Conservation (phyloP, 2,888 invertebrate species). For the Mylabris sibirica region DNA sequence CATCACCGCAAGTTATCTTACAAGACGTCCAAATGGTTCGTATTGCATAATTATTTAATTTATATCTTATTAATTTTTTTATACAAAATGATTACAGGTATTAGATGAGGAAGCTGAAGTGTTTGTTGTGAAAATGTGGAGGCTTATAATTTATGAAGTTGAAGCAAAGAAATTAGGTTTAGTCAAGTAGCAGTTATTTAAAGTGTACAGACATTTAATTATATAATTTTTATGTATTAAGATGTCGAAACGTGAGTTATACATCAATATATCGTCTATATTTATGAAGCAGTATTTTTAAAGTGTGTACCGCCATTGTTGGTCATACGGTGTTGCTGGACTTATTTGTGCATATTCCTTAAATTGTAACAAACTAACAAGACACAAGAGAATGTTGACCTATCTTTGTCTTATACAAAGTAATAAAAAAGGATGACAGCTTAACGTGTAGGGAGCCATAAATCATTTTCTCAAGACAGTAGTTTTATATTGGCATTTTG, state of each 20-base stretch:
- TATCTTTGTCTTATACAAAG: too few species aligned
- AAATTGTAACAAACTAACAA: too few species aligned
- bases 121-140: slow-evolving; percentile 99
- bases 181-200: slow-evolving; percentile 67
- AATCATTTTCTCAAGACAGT: too few species aligned
- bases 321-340: too few species aligned
- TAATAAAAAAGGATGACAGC: too few species aligned
- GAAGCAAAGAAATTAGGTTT: slow-evolving; percentile 97
- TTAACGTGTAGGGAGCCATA: too few species aligned
- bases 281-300: neutral
- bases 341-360: too few species aligned
- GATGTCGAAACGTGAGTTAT: slow-evolving; percentile 1
- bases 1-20: slow-evolving; percentile 91
- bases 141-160: slow-evolving; percentile 98
- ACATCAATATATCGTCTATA: slow-evolving; percentile 3
- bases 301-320: too few species aligned
- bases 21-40: slow-evolving; percentile 98
- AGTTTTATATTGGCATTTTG: too few species aligned
- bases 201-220: slow-evolving; percentile 26
- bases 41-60: slow-evolving; percentile 19
- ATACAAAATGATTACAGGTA: slow-evolving; percentile 71
- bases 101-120: slow-evolving; percentile 99
- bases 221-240: slow-evolving; percentile 26
- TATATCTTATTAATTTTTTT: neutral
- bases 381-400: too few species aligned